Conservation (phyloP, 1,140 invertebrate species). For the Calosoma granatense region DNA sequence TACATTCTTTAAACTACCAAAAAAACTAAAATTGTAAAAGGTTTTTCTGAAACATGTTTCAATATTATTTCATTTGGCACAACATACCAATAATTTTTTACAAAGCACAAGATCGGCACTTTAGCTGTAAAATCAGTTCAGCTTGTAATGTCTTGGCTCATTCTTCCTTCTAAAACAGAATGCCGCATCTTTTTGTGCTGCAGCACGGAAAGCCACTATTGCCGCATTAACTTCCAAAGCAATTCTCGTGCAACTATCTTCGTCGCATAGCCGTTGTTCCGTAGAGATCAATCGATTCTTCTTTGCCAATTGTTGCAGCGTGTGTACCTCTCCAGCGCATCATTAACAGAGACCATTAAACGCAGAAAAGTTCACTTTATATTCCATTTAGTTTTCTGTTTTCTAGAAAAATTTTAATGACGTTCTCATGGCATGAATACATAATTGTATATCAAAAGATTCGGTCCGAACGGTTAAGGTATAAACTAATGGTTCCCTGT, state of each 20-base stretch:
- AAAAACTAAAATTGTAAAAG: no score
- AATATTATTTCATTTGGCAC: no score
- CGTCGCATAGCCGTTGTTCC: not conserved
- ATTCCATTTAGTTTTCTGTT: slow-evolving; percentile 2
- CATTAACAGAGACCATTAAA: slow-evolving; percentile 6
- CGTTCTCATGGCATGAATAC: not conserved
- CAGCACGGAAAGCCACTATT: not conserved
- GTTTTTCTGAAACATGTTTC: no score
- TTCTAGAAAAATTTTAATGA: slow-evolving; percentile 7
- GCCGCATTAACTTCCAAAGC: not conserved
- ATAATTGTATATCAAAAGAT: not conserved
- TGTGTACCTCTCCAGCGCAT: not conserved
- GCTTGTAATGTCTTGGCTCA: not conserved
- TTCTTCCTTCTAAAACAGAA: no score
- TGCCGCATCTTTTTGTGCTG: not conserved
- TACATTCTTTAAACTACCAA: no score
- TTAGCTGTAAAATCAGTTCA: not conserved
- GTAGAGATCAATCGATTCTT: not conserved
- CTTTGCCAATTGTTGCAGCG: not conserved
- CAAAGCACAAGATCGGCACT: not conserved
- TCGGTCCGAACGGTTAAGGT: no score
- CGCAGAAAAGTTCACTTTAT: not conserved
- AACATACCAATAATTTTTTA: no score
- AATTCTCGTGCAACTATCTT: not conserved
- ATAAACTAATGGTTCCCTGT: no score